A percentile compares a stretch with the other conserved stretches of the same genome.
Evolutionary conservation across 2,888 invertebrate species (phyloP).

Genomic region (Hedychridium roseum): DNA sequence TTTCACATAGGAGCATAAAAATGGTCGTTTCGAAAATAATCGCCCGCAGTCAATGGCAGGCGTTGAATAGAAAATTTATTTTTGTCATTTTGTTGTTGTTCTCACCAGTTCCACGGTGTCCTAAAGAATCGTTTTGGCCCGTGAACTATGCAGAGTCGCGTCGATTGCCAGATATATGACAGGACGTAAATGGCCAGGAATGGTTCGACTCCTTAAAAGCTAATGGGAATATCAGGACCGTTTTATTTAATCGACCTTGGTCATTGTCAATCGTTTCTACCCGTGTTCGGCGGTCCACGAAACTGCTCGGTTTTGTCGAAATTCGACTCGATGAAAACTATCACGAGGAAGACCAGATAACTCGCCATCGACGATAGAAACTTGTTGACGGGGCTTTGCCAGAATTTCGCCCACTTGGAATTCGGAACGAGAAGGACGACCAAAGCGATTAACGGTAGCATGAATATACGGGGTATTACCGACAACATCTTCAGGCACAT

Average conservation of each 20-base stretch:
- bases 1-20: too few relatives aligned
- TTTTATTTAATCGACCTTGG: too few relatives aligned
- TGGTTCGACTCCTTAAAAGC: constrained; percentile 46
- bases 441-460: constrained; percentile 64
- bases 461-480: constrained; percentile 58
- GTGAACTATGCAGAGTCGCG: constrained; percentile 68
- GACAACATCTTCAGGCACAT: constrained; percentile 59
- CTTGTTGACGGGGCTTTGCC: constrained; percentile 74
- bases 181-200: constrained; percentile 66
- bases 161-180: constrained; percentile 68
- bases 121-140: constrained; percentile 69
- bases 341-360: constrained; percentile 72
- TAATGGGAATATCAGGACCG: too few relatives aligned
- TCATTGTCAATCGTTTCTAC: constrained; percentile 49
- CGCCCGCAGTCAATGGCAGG: too few relatives aligned
- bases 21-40: too few relatives aligned
- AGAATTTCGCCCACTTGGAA: constrained; percentile 66
- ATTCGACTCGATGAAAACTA: constrained; percentile 71
- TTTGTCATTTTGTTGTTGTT: background rate
- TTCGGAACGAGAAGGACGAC: constrained; percentile 64
- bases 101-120: constrained; percentile 70
- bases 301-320: constrained; percentile 68
- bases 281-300: constrained; percentile 70
- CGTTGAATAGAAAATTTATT: background rate
- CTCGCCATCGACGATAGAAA: constrained; percentile 75